Evolutionary conservation across 2,113 vertebrate species (phyloP).

Genomic region (Phainopepla nitens): DNA sequence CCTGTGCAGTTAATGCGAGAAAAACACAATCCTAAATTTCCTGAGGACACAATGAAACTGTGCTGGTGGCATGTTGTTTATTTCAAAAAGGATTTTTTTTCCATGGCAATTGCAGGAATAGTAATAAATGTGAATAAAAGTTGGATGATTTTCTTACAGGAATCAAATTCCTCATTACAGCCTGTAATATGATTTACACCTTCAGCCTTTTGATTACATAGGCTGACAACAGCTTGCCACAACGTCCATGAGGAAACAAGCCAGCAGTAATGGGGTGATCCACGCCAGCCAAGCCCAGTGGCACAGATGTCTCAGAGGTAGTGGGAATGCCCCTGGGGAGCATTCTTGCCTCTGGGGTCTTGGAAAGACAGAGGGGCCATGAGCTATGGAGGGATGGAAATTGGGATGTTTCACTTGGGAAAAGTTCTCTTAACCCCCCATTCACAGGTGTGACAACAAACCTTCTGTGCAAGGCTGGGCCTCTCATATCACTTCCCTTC

Average conservation of each 20-base stretch:
- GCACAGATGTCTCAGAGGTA: neutral
- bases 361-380: neutral
- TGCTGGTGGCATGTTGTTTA: neutral
- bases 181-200: neutral
- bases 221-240: neutral
- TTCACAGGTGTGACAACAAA: neutral
- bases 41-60: neutral
- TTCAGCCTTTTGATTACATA: neutral
- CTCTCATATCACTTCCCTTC: neutral
- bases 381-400: neutral
- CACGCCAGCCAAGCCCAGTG: neutral
- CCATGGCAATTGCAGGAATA: neutral
- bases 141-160: neutral
- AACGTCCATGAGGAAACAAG: neutral
- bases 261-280: neutral
- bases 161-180: neutral
- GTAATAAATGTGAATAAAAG: neutral
- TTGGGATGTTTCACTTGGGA: neutral
- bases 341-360: neutral
- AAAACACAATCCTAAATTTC: slow-evolving; percentile 24
- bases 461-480: neutral
- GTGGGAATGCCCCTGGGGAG: fast-evolving
- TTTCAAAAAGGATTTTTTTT: neutral
- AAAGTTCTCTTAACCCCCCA: neutral
- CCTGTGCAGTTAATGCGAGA: neutral